A percentile compares a stretch with the other conserved stretches of the same genome.
phyloP scores from a whole-genome alignment of 1,140 invertebrate species.

The Armadillidium nasatum region DNA sequence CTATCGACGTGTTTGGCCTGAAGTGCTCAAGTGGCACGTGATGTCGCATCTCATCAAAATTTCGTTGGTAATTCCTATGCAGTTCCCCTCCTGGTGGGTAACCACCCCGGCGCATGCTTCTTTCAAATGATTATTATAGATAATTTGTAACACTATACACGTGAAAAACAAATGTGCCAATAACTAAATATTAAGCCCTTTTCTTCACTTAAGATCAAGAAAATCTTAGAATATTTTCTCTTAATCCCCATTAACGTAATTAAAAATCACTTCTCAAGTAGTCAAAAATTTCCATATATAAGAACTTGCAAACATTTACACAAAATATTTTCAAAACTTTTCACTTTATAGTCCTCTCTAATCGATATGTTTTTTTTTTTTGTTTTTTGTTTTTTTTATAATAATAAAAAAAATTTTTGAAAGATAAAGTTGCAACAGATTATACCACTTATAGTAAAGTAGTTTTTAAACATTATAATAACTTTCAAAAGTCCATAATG shows the following conservation, averaged over 20 bases:
- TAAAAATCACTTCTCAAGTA: too few species aligned
- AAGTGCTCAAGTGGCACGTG: not conserved
- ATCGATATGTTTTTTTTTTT: not conserved
- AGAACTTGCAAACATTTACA: not conserved
- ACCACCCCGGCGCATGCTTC: not conserved
- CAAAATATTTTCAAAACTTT: not conserved
- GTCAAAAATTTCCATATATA: not conserved
- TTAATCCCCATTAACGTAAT: not conserved
- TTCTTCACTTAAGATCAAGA: not conserved
- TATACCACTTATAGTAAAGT: too few species aligned
- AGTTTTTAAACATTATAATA: too few species aligned
- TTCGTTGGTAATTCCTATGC: slow-evolving; percentile 2
- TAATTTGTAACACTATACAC: not conserved
- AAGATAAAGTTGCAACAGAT: too few species aligned
- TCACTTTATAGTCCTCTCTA: not conserved
- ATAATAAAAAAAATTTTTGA: too few species aligned
- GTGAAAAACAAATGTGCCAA: not conserved
- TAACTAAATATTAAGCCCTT: not conserved
- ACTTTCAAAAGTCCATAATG: too few species aligned
- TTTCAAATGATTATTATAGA: not conserved
- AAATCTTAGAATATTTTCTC: not conserved
- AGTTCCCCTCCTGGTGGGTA: not conserved
- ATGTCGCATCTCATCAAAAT: not conserved
- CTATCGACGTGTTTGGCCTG: not conserved
- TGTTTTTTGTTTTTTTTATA: too few species aligned